Conservation (phyloP, 2,113 vertebrate genomes). For the Ptyas mucosa region DNA sequence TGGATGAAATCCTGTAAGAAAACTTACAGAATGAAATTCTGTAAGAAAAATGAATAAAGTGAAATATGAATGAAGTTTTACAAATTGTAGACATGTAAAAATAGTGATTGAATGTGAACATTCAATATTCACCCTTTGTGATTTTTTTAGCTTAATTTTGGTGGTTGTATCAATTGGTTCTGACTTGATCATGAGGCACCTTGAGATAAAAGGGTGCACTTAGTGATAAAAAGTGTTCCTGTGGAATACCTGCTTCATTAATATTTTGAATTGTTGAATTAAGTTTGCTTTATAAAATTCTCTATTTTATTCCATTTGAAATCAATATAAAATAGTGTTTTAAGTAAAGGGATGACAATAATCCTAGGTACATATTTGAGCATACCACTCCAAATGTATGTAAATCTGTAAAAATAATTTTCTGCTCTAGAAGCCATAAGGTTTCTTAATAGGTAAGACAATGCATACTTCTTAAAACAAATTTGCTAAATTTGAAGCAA, state of each 20-base stretch:
- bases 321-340: not conserved
- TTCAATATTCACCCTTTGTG: not conserved
- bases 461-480: not conserved
- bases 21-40: not conserved
- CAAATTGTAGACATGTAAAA: not conserved
- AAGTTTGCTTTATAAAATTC: not conserved
- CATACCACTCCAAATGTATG: not conserved
- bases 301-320: not conserved
- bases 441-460: not conserved
- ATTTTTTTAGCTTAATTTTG: not conserved
- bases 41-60: not conserved
- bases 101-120: not conserved
- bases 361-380: slow-evolving; percentile 13
- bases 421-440: not conserved
- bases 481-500: not conserved
- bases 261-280: not conserved
- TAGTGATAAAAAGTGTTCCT: not conserved
- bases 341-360: not conserved
- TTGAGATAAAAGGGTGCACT: not conserved
- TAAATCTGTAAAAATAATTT: not conserved
- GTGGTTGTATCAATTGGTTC: not conserved
- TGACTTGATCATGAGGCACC: not conserved
- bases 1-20: not conserved
- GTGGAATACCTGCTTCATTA: not conserved
- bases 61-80: not conserved